Conservation (phyloP, 2,113 vertebrate species). For the Cricetomys ansorgei region DNA sequence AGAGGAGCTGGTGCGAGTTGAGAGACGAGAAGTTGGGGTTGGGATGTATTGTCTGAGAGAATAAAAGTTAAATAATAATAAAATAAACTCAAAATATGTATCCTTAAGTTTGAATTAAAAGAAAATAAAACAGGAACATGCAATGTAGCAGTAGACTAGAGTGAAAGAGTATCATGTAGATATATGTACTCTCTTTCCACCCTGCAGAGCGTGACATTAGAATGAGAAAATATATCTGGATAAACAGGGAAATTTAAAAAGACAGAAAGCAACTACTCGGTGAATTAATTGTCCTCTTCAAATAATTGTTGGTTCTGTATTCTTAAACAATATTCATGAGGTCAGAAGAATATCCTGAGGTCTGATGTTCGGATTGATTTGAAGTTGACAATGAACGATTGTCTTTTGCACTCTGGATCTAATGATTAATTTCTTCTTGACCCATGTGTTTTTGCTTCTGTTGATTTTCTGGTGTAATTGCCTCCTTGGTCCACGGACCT, state of each 20-base stretch:
- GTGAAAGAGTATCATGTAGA: not conserved
- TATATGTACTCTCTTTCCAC: not conserved
- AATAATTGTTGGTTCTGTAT: not conserved
- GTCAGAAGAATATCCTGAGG: not conserved
- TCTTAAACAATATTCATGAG: not conserved
- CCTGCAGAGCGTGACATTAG: no score
- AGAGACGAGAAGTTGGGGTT: no score
- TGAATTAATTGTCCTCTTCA: not conserved
- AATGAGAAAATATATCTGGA: not conserved
- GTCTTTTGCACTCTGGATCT: not conserved
- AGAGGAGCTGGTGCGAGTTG: no score
- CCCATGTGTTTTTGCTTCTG: not conserved
- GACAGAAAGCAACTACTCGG: not conserved
- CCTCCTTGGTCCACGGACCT: not conserved
- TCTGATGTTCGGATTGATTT: not conserved
- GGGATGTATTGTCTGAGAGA: no score
- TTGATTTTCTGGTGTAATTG: not conserved
- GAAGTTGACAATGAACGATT: not conserved
- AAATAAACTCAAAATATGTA: not conserved
- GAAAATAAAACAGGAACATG: no score
- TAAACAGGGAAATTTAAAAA: not conserved
- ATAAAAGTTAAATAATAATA: not conserved
- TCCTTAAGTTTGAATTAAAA: no score
- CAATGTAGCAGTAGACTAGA: not conserved
- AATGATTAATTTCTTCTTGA: not conserved